phyloP scores from a whole-genome alignment of 2,888 invertebrate genomes.

The Plusia festucae region DNA sequence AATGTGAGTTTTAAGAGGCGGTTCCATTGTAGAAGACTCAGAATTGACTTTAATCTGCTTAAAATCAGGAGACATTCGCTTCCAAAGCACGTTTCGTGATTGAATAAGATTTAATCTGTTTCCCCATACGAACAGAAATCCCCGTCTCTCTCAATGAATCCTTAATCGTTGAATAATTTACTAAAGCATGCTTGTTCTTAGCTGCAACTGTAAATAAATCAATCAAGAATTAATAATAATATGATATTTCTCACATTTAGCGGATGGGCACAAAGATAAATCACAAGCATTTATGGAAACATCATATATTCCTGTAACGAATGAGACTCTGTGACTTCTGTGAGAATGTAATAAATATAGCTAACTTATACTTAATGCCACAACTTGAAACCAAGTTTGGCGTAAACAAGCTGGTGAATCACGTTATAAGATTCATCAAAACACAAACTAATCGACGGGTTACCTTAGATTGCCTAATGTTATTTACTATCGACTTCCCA shows the following conservation, averaged over 20 bases:
- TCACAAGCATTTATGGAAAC: slow-evolving; percentile 20
- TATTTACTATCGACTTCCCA: slow-evolving; percentile 10
- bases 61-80: slow-evolving; percentile 81
- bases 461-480: not conserved
- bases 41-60: slow-evolving; percentile 82
- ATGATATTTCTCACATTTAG: slow-evolving; percentile 23
- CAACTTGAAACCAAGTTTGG: slow-evolving; percentile 6
- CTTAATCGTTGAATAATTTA: slow-evolving; percentile 85
- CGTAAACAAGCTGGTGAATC: not conserved
- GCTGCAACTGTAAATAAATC: slow-evolving; percentile 56
- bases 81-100: slow-evolving; percentile 82
- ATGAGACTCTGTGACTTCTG: not conserved
- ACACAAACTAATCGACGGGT: not conserved
- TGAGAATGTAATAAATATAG: slow-evolving; percentile 7
- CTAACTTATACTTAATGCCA: slow-evolving; percentile 2
- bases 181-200: slow-evolving; percentile 73
- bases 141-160: slow-evolving; percentile 70
- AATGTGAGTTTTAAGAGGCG: slow-evolving; percentile 66
- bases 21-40: slow-evolving; percentile 72
- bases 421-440: not conserved
- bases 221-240: slow-evolving; percentile 31
- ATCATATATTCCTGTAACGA: slow-evolving; percentile 7
- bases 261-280: slow-evolving; percentile 25
- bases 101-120: slow-evolving; percentile 86
- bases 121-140: slow-evolving; percentile 76